Conservation (phyloP, 2,113 vertebrate species). For the Podarcis raffonei region DNA sequence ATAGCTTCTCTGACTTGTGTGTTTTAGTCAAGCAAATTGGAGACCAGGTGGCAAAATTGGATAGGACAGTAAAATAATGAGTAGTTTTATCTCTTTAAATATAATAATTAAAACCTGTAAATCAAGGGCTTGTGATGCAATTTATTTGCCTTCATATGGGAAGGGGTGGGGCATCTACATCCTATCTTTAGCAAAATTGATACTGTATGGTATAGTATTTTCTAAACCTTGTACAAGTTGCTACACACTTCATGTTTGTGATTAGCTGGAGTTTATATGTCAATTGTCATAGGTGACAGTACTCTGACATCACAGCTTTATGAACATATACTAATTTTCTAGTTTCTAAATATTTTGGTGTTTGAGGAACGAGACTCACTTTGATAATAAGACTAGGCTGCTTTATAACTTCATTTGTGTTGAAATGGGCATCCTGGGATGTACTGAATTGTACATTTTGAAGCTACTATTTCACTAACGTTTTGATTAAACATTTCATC, state of each 20-base stretch:
- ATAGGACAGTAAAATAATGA: background rate
- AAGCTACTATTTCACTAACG: background rate
- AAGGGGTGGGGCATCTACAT: background rate
- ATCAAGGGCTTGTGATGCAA: background rate
- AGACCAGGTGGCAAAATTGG: conserved; percentile 9
- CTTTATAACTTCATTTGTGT: background rate
- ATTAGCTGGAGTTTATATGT: too few species aligned
- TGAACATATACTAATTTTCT: background rate
- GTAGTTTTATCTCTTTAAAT: background rate
- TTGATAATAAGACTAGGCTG: background rate
- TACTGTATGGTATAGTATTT: background rate
- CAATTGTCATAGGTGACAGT: background rate
- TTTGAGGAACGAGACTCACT: background rate
- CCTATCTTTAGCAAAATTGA: background rate
- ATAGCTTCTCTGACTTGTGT: background rate
- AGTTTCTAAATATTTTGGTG: background rate
- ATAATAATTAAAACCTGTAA: conserved; percentile 3
- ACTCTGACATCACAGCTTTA: background rate
- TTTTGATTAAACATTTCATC: background rate
- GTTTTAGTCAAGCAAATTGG: background rate
- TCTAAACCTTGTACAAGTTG: background rate
- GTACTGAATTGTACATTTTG: background rate
- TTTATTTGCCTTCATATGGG: background rate
- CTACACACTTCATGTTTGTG: background rate
- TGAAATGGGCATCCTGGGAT: background rate